Base-by-base conservation (phyloP, 2,888 invertebrate genomes). In the Hypolimnas misippus region DNA sequence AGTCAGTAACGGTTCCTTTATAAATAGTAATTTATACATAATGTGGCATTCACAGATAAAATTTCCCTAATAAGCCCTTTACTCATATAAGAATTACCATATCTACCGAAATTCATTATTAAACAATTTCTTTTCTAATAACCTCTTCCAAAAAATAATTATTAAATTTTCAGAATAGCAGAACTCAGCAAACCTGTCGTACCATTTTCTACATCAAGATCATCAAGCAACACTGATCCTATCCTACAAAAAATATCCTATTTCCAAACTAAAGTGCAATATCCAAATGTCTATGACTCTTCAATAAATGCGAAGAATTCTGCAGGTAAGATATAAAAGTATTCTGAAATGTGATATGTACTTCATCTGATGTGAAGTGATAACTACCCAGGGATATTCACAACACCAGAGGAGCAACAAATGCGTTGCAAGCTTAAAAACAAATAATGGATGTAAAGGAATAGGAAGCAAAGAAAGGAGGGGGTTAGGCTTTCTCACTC, bases 241-340 rank as follows among this genome's bases (percentile, higher is more conserved):
- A 69, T 87, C 10, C 64, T 89, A 35, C 83, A 84, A 60, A 91
- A 83, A 68, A 87, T 91, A 69, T 90, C 92, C 0, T 92, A 89
- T 63, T 87, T 87, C 57, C 89, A 91, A 71, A 86, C 86, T 0
- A 88, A 89, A 79, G 92, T 94, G 68, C 93, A 93, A 17, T 98
- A 95, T 86, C 98, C 98, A 0, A 96, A 96, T 85, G 98, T 98
- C 0, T 98, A 96, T 81, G 98, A 98, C 82, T 94, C 95, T 1
- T 94, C 96, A 68, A 89, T 94, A 50, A 93, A 94, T 62, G 95
- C 95, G 0, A 95, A 95, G 77, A 93, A 89, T 73, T 87, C 94
- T 2, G 93, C 95, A 64, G 94, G 94, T 94, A 82, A 73, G 12
- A 35, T 17, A 33, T 31, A 17, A 17, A 31, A 14, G 12, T 14